Evolutionary conservation across 30 jellyfish, hydroid and myxozoan genomes (phyloP).

Genomic region (Catostylus mosaicus): DNA sequence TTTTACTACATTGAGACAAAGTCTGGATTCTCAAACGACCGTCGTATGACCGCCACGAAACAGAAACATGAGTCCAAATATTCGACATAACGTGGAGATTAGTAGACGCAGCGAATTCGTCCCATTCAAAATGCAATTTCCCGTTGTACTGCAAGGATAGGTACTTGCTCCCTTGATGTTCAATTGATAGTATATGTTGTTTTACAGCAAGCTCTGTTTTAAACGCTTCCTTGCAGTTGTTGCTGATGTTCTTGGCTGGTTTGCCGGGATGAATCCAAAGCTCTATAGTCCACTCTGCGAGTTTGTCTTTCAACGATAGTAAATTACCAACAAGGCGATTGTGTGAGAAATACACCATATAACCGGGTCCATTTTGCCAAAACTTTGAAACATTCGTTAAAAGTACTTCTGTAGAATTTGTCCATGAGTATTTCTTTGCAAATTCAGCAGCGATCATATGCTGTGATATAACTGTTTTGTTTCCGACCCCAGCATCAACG

Average conservation of each 20-base stretch:
- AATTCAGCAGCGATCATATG: slow-evolving; percentile 22
- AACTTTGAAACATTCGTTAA: slow-evolving; percentile 35
- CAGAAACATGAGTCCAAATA: slow-evolving; percentile 55
- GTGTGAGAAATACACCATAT: slow-evolving; percentile 51
- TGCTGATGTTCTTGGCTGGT: not conserved
- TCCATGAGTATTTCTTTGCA: slow-evolving; percentile 27
- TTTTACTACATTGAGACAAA: slow-evolving; percentile 11
- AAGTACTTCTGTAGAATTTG: slow-evolving; percentile 2
- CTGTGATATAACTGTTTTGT: slow-evolving; percentile 20
- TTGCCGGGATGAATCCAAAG: slow-evolving; percentile 56
- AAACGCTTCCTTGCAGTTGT: slow-evolving; percentile 17
- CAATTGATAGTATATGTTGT: slow-evolving; percentile 56
- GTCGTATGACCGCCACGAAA: slow-evolving; percentile 67
- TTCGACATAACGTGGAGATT: slow-evolving; percentile 2
- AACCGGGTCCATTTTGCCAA: slow-evolving; percentile 64
- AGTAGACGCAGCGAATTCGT: slow-evolving; percentile 9
- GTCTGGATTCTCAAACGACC: slow-evolving; percentile 55
- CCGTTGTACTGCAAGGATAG: slow-evolving; percentile 40
- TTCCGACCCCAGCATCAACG: not conserved
- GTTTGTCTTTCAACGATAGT: slow-evolving; percentile 6
- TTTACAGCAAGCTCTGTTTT: not conserved
- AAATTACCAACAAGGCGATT: slow-evolving; percentile 23
- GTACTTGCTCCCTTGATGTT: slow-evolving; percentile 30
- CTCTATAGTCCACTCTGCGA: slow-evolving; percentile 64
- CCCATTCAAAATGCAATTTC: slow-evolving; percentile 50